These are phyloP conservation scores for Nothoprocta pentlandii DNA, from an alignment of 2,113 vertebrate genomes.

Conservation along the genomic window DNA sequence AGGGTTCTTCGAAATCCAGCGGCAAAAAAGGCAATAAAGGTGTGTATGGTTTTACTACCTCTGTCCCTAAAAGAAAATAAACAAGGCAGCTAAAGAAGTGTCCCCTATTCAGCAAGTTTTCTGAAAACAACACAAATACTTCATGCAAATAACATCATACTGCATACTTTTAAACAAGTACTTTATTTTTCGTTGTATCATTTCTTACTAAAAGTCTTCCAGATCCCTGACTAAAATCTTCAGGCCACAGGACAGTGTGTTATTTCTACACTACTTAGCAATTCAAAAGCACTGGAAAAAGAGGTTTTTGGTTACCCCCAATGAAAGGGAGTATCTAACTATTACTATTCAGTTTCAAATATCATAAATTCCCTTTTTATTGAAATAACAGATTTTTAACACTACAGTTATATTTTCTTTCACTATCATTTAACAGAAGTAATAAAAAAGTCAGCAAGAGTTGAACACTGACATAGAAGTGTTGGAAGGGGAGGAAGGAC, in stretches of 20 bases:
- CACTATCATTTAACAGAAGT: background rate
- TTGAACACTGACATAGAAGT: background rate
- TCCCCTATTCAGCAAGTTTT: background rate
- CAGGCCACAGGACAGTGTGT: background rate
- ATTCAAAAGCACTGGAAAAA: background rate
- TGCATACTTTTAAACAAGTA: background rate
- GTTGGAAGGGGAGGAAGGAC: background rate
- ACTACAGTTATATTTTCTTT: background rate
- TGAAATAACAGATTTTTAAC: background rate
- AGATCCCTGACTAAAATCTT: background rate
- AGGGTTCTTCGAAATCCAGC: constrained; percentile 68
- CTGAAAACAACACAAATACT: background rate
- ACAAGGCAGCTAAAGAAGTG: background rate
- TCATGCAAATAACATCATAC: background rate
- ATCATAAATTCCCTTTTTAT: background rate
- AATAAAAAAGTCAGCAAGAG: background rate
- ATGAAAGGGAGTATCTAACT: background rate
- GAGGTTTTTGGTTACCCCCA: background rate
- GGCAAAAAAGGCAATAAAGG: constrained; percentile 83
- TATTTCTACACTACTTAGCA: background rate
- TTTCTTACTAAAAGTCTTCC: background rate
- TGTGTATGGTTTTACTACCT: constrained; percentile 94
- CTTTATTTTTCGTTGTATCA: background rate
- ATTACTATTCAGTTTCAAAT: background rate
- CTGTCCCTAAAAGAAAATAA: constrained; percentile 78